Base-by-base conservation (phyloP, 2,113 vertebrate species). In the Peromyscus polionotus region DNA sequence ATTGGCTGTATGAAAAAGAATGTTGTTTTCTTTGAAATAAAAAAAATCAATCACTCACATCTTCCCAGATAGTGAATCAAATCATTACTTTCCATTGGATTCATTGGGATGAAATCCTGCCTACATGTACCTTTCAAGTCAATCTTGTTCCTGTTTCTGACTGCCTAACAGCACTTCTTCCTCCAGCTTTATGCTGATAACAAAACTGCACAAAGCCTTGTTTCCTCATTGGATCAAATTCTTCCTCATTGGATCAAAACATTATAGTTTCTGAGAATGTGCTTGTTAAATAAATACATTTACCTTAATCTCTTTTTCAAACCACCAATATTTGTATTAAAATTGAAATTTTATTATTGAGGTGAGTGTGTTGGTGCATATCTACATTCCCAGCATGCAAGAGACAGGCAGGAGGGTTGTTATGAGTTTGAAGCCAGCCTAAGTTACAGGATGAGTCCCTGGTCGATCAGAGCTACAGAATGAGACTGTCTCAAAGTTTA, bases 11-110 rank as follows among this genome's bases (percentile, higher is more conserved):
- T 72, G 39, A 96, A 95, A 13, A 91, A 83, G 59, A 95, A 91
- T 83, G 11, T 83, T 39, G 19, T 67, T 93, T 59, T 19, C 48
- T 11, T 16, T 36, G 19, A 85, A 87, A 86, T 68, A 77, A 85
- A 77, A 77, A 77, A 83, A 81, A 88, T 70, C 12, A 89, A 79
- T 91, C 45, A n/a, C 20, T 91, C 54, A 57, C 45, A 70, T 95
- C 88, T 93, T 97, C 86, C 72, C 70, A 17, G 45, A 83, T 83
- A 75, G 77, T 70, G 33, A 87, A 68, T 91, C 36, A 63, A 93
- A 86, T 96, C 95, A 89, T 77, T 96, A 81, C 88, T 96, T 92
- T 77, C 67, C 28, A 89, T 45, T 77, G 61, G 95, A 86, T 94
- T 95, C 83, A 96, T n/a, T 61, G 86, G 68, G 76, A 92, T 88